Base-by-base conservation (phyloP, 2,797 vertebrate species). In the Gobio occitaniae region DNA sequence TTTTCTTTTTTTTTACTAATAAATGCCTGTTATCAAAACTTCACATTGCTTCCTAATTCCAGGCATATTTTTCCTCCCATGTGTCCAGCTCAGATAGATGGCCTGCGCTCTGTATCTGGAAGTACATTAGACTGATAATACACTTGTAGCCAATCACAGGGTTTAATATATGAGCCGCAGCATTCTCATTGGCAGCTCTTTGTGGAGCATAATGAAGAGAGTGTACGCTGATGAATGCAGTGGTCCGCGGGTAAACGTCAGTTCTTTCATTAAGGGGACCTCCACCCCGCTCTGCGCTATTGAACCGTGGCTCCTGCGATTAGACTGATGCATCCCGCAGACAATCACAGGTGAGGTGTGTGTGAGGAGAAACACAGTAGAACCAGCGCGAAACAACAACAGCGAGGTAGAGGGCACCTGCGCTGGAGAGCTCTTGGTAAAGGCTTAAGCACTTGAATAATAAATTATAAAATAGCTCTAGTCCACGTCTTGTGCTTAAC, bases 251-350 rank as follows among this genome's bases (percentile, higher is more conserved):
- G 94, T 95, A 96, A 95, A 96, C 94, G 95, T 95, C 95, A 95
- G 94, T 95, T 95, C 96, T 95, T 96, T 96, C 96, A 97, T 96
- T 96, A 96, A 95, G 95, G 95, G 95, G 96, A 94, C 93, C 95
- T 96, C 95, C 95, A 94, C 93, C 91, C 96, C 95, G 95, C 89
- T 94, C 94, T 92, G 94, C 86, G 89, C 89, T 97, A 96, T 95
- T 93, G 95, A 96, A 95, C 95, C 93, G 80, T 94, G 90, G 89
- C 94, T 96, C 91, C 93, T 91, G 95, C 95, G 93, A 94, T 97
- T 97, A 97, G 59, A 82, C 93, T 94, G 95, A 96, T 95, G 94
- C 94, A 94, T 94, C 95, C 95, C 95, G 95, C 88, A 94, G 94
- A 95, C 94, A 94, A 96, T 95, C 95, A 93, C 90, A 93, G 94